These are phyloP conservation scores for Phrynosoma blainvillii DNA, from an alignment of 2,113 vertebrate genomes.

Conservation along the genomic window DNA sequence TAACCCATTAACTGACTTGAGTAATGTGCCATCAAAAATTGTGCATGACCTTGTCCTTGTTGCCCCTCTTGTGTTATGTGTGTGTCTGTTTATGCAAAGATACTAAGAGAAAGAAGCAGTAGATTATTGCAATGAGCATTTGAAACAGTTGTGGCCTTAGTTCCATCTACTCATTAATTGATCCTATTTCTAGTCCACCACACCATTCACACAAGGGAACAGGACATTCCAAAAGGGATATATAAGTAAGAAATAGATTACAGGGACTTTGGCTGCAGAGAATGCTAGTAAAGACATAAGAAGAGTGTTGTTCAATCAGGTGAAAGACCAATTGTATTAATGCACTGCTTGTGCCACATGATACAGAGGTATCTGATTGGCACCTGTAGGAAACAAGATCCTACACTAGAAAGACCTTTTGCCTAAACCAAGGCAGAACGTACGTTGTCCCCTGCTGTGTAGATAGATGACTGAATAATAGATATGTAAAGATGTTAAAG, in stretches of 20 bases:
- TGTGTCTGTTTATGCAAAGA: neutral
- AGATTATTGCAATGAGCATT: neutral
- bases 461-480: too few species aligned
- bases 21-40: neutral
- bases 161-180: neutral
- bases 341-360: too few species aligned
- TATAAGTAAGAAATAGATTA: too few species aligned
- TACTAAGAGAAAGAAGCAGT: neutral
- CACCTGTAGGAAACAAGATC: too few species aligned
- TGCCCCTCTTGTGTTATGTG: neutral
- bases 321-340: neutral
- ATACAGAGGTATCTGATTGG: too few species aligned
- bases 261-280: neutral
- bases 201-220: neutral
- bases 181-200: neutral
- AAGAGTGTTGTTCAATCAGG: neutral
- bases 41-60: neutral
- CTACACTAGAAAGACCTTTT: too few species aligned
- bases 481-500: too few species aligned
- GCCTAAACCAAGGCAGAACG: too few species aligned
- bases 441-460: too few species aligned
- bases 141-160: neutral
- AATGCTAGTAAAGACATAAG: too few species aligned
- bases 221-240: too few species aligned
- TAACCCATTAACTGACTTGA: constrained; percentile 15